A percentile compares a stretch with the other conserved stretches of the same genome.
Evolutionary conservation across 2,797 vertebrate species (phyloP).

Genomic region (Poecilia velifera): DNA sequence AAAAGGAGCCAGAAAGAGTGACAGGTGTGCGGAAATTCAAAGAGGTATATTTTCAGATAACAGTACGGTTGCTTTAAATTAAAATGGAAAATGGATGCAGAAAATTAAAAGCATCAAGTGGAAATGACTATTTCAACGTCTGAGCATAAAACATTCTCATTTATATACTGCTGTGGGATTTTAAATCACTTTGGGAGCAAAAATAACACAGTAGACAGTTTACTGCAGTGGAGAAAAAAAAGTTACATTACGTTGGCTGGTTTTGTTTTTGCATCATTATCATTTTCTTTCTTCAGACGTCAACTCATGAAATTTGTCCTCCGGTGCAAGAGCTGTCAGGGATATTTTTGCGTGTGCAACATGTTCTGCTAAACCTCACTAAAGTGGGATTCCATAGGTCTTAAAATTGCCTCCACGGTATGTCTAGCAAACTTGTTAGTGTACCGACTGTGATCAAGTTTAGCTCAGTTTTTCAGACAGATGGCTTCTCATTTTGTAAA

Average conservation of each 20-base stretch:
- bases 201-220: not conserved
- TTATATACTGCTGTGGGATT: not conserved
- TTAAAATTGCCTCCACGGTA: not conserved
- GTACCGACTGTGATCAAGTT: not conserved
- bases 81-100: not conserved
- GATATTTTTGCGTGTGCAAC: not conserved
- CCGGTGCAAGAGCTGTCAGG: not conserved
- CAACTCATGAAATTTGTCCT: not conserved
- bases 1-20: not conserved
- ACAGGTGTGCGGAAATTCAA: constrained; percentile 7
- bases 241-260: not conserved
- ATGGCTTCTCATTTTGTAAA: constrained; percentile 1
- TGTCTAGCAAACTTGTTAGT: not conserved
- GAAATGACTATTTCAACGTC: not conserved
- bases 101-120: not conserved
- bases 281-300: not conserved
- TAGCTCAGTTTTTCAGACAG: not conserved
- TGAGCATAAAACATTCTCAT: not conserved
- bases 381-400: not conserved
- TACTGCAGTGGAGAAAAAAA: not conserved
- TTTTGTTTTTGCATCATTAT: not conserved
- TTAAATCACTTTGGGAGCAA: not conserved
- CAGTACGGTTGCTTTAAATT: not conserved
- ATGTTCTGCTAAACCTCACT: not conserved
- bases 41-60: not conserved